Percentiles rank a stretch among this genome's conserved stretches.
Conservation (phyloP, 2,888 invertebrate genomes). For the Pollenia labialis region DNA sequence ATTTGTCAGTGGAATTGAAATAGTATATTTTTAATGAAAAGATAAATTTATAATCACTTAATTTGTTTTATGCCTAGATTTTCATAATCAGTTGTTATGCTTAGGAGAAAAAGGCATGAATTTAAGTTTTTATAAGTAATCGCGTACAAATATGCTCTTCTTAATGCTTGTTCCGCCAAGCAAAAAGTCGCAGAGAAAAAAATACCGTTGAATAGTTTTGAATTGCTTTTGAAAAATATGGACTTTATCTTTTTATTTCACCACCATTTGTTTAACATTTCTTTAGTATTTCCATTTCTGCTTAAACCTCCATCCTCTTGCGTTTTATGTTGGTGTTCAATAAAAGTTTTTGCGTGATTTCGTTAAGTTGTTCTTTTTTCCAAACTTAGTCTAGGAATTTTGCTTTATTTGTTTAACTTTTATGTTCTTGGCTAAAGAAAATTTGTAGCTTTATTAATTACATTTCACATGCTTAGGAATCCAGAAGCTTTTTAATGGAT, state of each 20-base stretch:
- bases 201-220: no score
- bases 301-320: background rate
- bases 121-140: no score
- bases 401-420: slow-evolving; percentile 16
- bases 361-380: background rate
- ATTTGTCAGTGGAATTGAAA: background rate
- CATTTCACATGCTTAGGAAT: background rate
- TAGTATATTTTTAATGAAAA: no score
- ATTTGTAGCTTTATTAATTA: slow-evolving; percentile 39
- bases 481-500: slow-evolving; percentile 2
- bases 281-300: slow-evolving; percentile 15
- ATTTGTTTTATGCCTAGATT: no score
- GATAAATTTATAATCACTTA: no score
- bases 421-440: background rate
- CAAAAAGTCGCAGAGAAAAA: no score
- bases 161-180: no score
- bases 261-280: slow-evolving; percentile 2
- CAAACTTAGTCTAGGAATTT: background rate
- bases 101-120: no score
- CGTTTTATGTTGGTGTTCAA: background rate
- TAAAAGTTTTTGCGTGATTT: slow-evolving; percentile 16
- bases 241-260: background rate
- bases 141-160: no score
- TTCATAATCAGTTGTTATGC: no score
- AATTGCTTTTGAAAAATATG: background rate